phyloP scores from a whole-genome alignment of 2,888 invertebrate genomes.

The Drosophila birchii region DNA sequence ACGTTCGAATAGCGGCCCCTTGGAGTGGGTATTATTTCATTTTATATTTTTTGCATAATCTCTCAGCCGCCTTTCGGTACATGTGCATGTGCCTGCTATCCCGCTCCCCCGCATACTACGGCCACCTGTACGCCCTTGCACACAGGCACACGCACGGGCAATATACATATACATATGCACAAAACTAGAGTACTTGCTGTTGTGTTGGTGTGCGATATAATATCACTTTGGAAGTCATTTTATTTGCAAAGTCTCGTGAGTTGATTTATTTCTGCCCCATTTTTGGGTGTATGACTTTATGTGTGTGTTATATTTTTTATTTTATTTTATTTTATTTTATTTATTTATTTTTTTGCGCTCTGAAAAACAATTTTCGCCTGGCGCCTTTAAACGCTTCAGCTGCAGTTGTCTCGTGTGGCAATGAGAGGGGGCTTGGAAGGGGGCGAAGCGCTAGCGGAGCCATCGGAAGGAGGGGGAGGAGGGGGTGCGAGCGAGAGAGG shows the following conservation, averaged over 20 bases:
- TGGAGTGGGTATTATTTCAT: slow-evolving; percentile 1
- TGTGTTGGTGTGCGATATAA: slow-evolving; percentile 42
- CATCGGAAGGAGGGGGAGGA: slow-evolving; percentile 7
- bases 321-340: neutral
- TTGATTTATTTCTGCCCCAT: slow-evolving; percentile 55
- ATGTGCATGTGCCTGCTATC: slow-evolving; percentile 65
- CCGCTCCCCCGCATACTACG: slow-evolving; percentile 65
- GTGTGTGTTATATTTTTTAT: slow-evolving; percentile 24
- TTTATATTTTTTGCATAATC: slow-evolving; percentile 70
- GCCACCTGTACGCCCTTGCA: slow-evolving; percentile 78
- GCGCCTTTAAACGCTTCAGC: slow-evolving; percentile 64
- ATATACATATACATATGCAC: slow-evolving; percentile 12
- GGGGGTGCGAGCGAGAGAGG: slow-evolving; percentile 16
- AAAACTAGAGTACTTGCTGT: slow-evolving; percentile 51
- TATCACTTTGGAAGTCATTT: slow-evolving; percentile 42
- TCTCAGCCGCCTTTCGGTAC: slow-evolving; percentile 59
- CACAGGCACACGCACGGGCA: slow-evolving; percentile 18
- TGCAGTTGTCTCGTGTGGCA: slow-evolving; percentile 27
- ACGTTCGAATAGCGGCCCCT: slow-evolving; percentile 29
- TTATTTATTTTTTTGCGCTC: slow-evolving; percentile 50
- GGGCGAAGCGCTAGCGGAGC: slow-evolving; percentile 4
- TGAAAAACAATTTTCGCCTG: slow-evolving; percentile 57
- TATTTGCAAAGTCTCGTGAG: slow-evolving; percentile 47
- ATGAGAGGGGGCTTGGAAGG: neutral
- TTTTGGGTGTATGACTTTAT: slow-evolving; percentile 17